phyloP scores from a whole-genome alignment of 2,797 vertebrate genomes.

The Todus mexicanus region DNA sequence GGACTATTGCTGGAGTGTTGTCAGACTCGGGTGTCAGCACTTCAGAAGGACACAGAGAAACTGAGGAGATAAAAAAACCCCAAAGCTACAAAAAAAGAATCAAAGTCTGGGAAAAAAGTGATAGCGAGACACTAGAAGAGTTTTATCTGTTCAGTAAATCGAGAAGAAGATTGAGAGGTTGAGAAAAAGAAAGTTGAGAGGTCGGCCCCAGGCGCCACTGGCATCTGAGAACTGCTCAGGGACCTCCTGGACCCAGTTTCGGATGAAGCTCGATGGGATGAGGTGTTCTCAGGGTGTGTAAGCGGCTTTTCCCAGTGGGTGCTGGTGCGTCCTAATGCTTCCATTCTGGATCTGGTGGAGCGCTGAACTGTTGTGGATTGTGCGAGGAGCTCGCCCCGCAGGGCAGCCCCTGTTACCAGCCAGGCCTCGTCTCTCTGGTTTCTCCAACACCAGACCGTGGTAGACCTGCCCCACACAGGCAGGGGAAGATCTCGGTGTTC shows the following conservation, averaged over 20 bases:
- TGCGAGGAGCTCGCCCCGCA: accelerated
- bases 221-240: not conserved
- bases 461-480: not conserved
- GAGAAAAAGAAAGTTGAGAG: not conserved
- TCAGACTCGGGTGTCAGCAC: not conserved
- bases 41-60: not conserved
- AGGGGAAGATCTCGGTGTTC: not conserved
- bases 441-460: not conserved
- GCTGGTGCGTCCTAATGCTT: not conserved
- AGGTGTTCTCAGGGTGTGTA: not conserved
- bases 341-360: not conserved
- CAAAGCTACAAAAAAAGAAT: not conserved
- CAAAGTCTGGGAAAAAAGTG: not conserved
- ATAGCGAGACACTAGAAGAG: not conserved
- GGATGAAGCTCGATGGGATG: not conserved
- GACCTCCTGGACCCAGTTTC: not conserved
- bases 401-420: not conserved
- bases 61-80: not conserved
- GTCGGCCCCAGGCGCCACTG: no score
- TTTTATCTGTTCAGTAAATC: not conserved
- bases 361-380: not conserved
- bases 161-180: not conserved
- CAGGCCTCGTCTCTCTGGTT: not conserved
- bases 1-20: no score
- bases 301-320: not conserved